Conservation (phyloP, 2,797 vertebrate species). For the Adrianichthys oophorus region DNA sequence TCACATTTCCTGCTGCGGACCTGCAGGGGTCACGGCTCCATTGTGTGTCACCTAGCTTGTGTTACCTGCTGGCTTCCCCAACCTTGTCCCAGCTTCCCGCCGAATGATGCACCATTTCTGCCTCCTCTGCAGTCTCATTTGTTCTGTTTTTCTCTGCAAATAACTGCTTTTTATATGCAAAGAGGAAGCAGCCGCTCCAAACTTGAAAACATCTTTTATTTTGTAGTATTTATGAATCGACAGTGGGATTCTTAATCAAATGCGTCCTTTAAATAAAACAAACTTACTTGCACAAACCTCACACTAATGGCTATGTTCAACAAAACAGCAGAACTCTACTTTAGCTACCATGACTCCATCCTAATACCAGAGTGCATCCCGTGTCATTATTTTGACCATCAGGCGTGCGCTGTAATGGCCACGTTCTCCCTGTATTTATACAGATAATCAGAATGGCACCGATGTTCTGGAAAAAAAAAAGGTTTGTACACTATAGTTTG, state of each 20-base stretch:
- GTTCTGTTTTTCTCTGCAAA: too few species aligned
- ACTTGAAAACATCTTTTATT: too few species aligned
- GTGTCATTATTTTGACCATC: slow-evolving; percentile 25
- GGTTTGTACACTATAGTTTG: slow-evolving; percentile 41
- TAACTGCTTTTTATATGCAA: too few species aligned
- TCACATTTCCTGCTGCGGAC: slow-evolving; percentile 74
- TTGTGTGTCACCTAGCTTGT: slow-evolving; percentile 58
- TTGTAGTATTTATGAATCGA: too few species aligned
- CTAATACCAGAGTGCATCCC: slow-evolving; percentile 49
- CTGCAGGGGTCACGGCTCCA: slow-evolving; percentile 64
- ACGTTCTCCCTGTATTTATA: slow-evolving; percentile 56
- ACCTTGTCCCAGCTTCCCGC: slow-evolving; percentile 40
- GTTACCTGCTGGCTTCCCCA: slow-evolving; percentile 71
- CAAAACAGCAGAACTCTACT: slow-evolving; percentile 25
- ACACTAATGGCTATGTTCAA: slow-evolving; percentile 5
- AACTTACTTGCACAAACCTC: too few species aligned
- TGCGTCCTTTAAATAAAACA: too few species aligned
- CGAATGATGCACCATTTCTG: not conserved
- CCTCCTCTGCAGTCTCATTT: not conserved
- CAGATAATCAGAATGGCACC: slow-evolving; percentile 46
- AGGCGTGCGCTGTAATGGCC: slow-evolving; percentile 63
- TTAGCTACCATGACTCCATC: slow-evolving; percentile 21
- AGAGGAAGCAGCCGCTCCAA: too few species aligned
- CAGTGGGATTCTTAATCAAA: too few species aligned
- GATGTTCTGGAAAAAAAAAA: slow-evolving; percentile 22